phyloP scores from a whole-genome alignment of 2,888 invertebrate genomes.

The Conus canariensis region DNA sequence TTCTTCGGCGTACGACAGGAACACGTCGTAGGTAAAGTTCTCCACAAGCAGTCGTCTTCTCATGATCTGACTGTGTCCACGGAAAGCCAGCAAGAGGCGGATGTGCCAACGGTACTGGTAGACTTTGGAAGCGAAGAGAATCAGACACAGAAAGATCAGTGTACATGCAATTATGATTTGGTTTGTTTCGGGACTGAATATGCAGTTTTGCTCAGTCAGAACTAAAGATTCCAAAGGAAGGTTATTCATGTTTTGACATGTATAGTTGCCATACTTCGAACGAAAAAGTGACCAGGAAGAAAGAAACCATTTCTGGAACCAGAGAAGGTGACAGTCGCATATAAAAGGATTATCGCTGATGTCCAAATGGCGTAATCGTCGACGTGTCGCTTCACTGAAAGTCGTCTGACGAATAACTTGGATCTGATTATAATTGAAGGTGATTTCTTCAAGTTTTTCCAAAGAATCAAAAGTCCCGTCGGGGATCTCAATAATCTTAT shows the following conservation, averaged over 20 bases:
- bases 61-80: not conserved
- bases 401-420: not conserved
- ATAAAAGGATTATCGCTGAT: conserved; percentile 83
- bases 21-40: conserved; percentile 83
- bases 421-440: not conserved
- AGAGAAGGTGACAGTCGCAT: conserved; percentile 82
- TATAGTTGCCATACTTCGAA: conserved; percentile 4
- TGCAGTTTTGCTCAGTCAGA: conserved; percentile 38
- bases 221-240: not conserved
- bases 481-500: conserved; percentile 39
- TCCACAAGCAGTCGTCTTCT: not conserved
- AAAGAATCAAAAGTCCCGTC: conserved; percentile 27
- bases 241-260: conserved; percentile 28
- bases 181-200: conserved; percentile 28
- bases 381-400: conserved; percentile 1
- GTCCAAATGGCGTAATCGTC: conserved; percentile 78
- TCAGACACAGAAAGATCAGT: conserved; percentile 23
- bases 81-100: conserved; percentile 79
- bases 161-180: not conserved
- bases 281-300: conserved; percentile 16
- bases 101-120: conserved; percentile 82
- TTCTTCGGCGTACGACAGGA: conserved; percentile 85
- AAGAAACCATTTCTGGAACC: conserved; percentile 52
- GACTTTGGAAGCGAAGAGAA: not conserved
- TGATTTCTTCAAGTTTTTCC: not conserved